Conservation (phyloP, 2,113 vertebrate species). For the Pomatostomus ruficeps region DNA sequence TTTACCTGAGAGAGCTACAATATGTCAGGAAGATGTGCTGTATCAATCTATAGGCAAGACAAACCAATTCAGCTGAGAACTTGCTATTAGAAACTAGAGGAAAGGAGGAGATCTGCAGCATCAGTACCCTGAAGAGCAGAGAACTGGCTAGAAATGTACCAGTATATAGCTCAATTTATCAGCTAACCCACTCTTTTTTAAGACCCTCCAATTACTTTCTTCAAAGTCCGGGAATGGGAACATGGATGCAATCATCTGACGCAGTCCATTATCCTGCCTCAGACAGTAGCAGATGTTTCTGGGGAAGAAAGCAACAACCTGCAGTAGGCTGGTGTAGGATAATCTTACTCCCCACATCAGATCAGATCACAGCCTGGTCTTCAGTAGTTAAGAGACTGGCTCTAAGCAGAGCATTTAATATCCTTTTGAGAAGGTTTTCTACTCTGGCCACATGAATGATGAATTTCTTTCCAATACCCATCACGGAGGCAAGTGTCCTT, state of each 20-base stretch:
- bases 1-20: neutral
- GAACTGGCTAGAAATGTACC: neutral
- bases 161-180: neutral
- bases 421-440: neutral
- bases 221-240: neutral
- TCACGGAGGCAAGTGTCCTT: neutral
- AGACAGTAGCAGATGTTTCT: constrained; percentile 35
- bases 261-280: neutral
- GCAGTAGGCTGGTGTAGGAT: neutral
- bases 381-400: neutral
- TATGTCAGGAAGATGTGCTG: neutral
- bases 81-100: neutral
- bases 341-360: neutral
- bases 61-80: neutral
- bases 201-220: neutral
- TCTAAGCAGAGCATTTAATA: neutral
- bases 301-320: neutral
- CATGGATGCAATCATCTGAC: neutral
- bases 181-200: neutral
- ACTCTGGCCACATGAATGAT: neutral
- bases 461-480: neutral
- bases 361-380: neutral
- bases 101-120: neutral
- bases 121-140: neutral
- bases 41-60: neutral